Evolutionary conservation across 2,888 invertebrate genomes (phyloP).

Genomic region (Salticus scenicus): DNA sequence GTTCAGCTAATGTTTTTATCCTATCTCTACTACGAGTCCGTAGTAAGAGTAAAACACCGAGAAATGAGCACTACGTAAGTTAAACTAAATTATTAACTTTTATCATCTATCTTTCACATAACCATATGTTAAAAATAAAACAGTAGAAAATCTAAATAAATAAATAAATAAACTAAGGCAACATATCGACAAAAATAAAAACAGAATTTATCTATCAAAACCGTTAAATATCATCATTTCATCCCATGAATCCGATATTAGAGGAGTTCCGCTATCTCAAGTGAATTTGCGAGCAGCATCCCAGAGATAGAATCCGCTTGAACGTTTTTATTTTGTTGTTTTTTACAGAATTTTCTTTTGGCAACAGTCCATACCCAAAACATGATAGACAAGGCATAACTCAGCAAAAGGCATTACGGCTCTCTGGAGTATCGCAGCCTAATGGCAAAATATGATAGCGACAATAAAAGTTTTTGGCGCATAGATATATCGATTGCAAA

Average conservation of each 20-base stretch:
- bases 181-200: not conserved
- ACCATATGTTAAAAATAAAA: not conserved
- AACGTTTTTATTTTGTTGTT: not conserved
- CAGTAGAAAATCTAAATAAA: not conserved
- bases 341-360: not conserved
- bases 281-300: not conserved
- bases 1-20: no score
- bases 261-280: not conserved
- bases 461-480: not conserved
- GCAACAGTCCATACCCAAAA: conserved; percentile 2
- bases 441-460: not conserved
- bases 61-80: no score
- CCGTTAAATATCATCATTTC: not conserved
- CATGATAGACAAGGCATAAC: not conserved
- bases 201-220: not conserved
- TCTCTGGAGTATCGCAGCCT: not conserved
- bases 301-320: not conserved
- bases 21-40: no score
- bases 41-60: no score
- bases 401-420: not conserved
- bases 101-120: not conserved
- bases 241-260: not conserved
- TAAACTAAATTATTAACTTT: no score
- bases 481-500: not conserved
- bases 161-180: not conserved